These are phyloP conservation scores for Pan paniscus DNA, from an alignment of 2,113 vertebrate species.

Conservation along the genomic window DNA sequence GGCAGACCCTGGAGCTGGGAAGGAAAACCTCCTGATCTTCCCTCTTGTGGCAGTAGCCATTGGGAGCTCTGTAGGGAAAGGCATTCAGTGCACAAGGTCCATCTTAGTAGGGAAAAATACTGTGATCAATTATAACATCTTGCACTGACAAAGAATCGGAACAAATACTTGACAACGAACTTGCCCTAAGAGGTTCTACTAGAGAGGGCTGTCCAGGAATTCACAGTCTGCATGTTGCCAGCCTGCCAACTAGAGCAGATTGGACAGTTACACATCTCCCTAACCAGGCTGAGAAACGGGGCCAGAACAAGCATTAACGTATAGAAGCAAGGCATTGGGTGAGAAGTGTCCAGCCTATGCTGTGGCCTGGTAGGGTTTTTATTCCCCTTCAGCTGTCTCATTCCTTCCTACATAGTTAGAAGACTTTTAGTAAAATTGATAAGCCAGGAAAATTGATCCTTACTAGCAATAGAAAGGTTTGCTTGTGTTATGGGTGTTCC, in stretches of 20 bases:
- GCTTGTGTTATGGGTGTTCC: not conserved
- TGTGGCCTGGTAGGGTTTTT: not conserved
- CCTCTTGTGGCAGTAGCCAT: not conserved
- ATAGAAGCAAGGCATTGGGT: not conserved
- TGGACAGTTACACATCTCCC: too few species aligned
- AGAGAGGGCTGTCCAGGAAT: not conserved
- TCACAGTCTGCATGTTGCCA: not conserved
- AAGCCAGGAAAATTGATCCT: not conserved
- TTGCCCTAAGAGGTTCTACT: not conserved
- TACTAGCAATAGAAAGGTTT: not conserved
- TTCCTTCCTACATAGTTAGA: not conserved
- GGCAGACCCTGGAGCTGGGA: not conserved
- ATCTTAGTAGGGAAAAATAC: not conserved
- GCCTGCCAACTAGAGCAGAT: not conserved
- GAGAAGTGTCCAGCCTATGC: not conserved
- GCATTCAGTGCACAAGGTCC: not conserved
- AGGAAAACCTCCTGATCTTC: not conserved
- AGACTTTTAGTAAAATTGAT: not conserved
- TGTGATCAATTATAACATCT: not conserved
- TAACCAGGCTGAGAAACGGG: not conserved
- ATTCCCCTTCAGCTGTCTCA: not conserved
- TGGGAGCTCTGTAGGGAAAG: not conserved
- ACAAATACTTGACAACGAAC: not conserved
- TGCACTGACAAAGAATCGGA: not conserved
- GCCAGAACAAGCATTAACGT: not conserved